Evolutionary conservation across 2,113 vertebrate species (phyloP), one percentile per base, ranked within the genome.

Genomic region (Corythornis vintsioides): DNA sequence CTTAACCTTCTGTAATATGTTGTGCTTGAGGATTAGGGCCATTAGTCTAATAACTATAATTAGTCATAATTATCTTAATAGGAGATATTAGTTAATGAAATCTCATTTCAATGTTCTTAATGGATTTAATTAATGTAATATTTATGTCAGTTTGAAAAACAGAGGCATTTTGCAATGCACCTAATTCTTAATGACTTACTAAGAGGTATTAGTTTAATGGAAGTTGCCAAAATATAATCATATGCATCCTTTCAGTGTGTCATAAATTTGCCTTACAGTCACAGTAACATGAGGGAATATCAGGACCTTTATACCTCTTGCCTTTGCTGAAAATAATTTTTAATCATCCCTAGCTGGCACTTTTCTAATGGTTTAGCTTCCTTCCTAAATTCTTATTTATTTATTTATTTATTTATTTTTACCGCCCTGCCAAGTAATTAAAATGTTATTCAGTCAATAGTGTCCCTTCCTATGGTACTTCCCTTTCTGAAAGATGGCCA

Each of bases 21-120:
- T 97, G 94, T 97, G 95, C 93, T 93, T 96, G 84, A 97, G 90
- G 91, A 97, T 94, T 97, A 93, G 97, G 90, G 88, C 93, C 92
- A 97, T 98, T 98, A 97, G 91, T 95, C 86, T 98, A 97, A 98
- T 97, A 98, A 97, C 94, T 84, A 78, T 96, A 98, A 98, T 97
- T 97, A 98, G 94, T 96, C 96, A 97, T 97, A 97, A 97, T 98
- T 98, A 97, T 88, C 82, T 78, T 97, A 97, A 97, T 96, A 96
- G 93, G 73, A 90, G 95, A 91, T 97, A 96, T 97, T 97, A 97
- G 94, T 96, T 97, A 97, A 97, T 97, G 96, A 94, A 97, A 95
- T 96, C 38, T 96, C 94, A 96, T 95, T 97, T 97, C 91, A 94
- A 57, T 91, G 53, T 92, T 96, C 95, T 97, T 97, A 94, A 88